These are phyloP conservation scores for Mastacembelus armatus DNA, from an alignment of 2,797 vertebrate species.

Conservation along the genomic window DNA sequence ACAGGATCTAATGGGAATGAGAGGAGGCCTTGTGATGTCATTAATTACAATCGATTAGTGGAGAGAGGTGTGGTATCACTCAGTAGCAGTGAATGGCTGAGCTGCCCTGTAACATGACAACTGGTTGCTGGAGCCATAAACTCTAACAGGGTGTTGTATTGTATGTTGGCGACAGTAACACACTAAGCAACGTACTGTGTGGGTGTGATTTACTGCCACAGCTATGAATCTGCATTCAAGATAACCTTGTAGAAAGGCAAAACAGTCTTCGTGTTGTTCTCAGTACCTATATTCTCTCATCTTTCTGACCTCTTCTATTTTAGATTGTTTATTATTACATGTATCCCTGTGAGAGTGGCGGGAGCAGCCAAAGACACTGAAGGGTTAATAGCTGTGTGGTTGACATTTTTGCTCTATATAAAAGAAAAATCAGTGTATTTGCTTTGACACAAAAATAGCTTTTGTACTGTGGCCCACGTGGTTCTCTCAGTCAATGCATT, in stretches of 20 bases:
- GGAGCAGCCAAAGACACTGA: constrained; percentile 3
- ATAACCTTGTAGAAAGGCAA: constrained; percentile 24
- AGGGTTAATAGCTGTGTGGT: constrained; percentile 17
- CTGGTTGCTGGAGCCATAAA: constrained; percentile 61
- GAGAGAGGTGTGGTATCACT: constrained; percentile 51
- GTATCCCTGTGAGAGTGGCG: constrained; percentile 7
- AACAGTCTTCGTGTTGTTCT: constrained; percentile 25
- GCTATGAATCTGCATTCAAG: constrained; percentile 34
- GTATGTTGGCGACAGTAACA: constrained; percentile 56
- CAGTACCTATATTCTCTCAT: constrained; percentile 12
- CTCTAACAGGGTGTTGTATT: constrained; percentile 30
- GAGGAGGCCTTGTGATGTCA: constrained; percentile 57
- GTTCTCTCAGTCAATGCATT: constrained; percentile 62
- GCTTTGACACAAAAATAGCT: constrained; percentile 57
- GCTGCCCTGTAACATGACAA: constrained; percentile 55
- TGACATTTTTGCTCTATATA: constrained; percentile 41
- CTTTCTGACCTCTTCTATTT: constrained; percentile 3
- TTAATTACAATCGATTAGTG: constrained; percentile 63
- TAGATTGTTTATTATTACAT: constrained; percentile 30
- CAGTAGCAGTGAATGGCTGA: constrained; percentile 60
- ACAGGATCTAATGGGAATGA: constrained; percentile 69
- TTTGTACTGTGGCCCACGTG: constrained; percentile 47
- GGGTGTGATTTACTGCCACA: constrained; percentile 51
- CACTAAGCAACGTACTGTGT: constrained; percentile 48
- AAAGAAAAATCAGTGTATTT: constrained; percentile 52